These are phyloP conservation scores for Odontamblyopus lacepedii DNA, from an alignment of 2,797 vertebrate species.

Conservation along the genomic window DNA sequence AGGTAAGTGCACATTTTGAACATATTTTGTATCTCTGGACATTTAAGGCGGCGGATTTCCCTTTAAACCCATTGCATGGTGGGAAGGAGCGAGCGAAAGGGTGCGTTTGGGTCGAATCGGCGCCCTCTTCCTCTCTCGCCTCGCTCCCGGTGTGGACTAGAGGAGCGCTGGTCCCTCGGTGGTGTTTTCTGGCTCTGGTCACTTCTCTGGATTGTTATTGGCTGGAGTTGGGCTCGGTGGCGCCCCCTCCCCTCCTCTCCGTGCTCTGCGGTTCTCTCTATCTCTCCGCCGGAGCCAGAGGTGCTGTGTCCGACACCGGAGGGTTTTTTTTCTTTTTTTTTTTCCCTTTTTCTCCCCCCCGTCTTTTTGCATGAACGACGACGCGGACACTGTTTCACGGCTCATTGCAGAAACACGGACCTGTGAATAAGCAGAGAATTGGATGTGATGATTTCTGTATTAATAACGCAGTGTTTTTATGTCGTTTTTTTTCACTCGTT, in stretches of 20 bases:
- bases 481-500: not conserved
- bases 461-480: not conserved
- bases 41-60: not conserved
- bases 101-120: too few species aligned
- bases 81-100: too few species aligned
- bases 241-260: constrained; percentile 72
- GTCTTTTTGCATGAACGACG: constrained; percentile 60
- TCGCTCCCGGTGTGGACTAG: not conserved
- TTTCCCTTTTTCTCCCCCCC: too few species aligned
- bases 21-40: too few species aligned
- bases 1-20: not conserved
- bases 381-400: constrained; percentile 61
- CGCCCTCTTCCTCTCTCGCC: too few species aligned
- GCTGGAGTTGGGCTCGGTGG: constrained; percentile 85
- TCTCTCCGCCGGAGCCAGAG: constrained; percentile 70
- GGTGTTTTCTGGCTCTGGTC: constrained; percentile 84
- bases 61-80: not conserved
- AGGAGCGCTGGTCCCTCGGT: not conserved
- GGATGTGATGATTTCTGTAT: not conserved
- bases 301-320: constrained; percentile 67
- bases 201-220: constrained; percentile 87
- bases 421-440: not conserved
- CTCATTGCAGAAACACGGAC: not conserved
- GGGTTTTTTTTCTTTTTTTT: not conserved
- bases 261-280: constrained; percentile 22